Conservation (phyloP, 2,888 invertebrate genomes). For the Hypomecis punctinalis region DNA sequence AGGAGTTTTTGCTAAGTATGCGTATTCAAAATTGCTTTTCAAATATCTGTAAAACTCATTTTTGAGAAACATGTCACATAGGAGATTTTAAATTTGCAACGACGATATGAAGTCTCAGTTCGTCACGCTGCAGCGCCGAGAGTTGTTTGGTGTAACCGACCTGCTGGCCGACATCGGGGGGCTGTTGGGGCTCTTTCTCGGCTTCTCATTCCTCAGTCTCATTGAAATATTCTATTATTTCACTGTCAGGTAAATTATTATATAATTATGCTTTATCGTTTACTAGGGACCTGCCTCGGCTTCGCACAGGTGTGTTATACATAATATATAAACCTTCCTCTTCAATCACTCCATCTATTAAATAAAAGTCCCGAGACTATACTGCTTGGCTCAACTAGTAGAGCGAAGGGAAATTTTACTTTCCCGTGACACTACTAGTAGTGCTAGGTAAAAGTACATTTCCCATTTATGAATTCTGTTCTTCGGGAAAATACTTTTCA, state of each 20-base stretch:
- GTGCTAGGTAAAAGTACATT: too few species aligned
- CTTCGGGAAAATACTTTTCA: too few species aligned
- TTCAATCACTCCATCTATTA: too few species aligned
- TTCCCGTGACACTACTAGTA: too few species aligned
- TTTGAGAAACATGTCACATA: neutral
- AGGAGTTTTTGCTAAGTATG: conserved; percentile 4
- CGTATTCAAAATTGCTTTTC: conserved; percentile 7
- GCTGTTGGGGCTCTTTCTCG: conserved; percentile 83
- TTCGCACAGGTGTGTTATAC: too few species aligned
- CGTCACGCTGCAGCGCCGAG: conserved; percentile 82
- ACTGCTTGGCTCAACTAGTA: too few species aligned
- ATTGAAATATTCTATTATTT: conserved; percentile 84
- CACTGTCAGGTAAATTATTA: conserved; percentile 51
- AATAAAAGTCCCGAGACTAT: too few species aligned
- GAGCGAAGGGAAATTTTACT: too few species aligned
- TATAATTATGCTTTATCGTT: neutral
- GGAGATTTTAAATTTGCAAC: conserved; percentile 19
- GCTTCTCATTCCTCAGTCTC: conserved; percentile 84
- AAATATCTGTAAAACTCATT: neutral
- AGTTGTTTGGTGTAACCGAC: conserved; percentile 83
- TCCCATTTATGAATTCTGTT: too few species aligned
- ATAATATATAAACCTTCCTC: too few species aligned
- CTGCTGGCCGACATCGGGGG: conserved; percentile 86
- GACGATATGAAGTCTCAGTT: conserved; percentile 73
- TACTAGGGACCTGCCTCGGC: too few species aligned